Conservation (phyloP, 2,113 vertebrate genomes). For the Odocoileus hemionus region DNA sequence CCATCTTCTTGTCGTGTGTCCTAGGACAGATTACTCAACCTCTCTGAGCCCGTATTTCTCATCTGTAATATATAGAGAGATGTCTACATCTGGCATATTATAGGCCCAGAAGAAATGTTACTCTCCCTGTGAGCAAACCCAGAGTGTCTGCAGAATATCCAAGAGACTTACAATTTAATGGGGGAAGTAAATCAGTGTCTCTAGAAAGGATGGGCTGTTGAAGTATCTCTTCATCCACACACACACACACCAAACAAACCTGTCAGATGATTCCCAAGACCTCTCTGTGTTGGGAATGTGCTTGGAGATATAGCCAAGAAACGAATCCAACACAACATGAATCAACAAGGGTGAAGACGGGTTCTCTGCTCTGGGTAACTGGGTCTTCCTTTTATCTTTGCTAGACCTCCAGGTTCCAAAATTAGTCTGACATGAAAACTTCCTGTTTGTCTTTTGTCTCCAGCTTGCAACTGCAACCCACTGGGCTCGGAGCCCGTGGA, state of each 20-base stretch:
- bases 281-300: neutral
- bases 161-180: neutral
- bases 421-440: neutral
- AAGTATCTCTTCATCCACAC: neutral
- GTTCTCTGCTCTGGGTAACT: neutral
- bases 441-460: neutral
- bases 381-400: neutral
- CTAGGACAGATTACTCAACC: neutral
- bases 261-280: neutral
- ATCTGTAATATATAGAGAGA: neutral
- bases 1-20: neutral
- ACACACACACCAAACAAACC: neutral
- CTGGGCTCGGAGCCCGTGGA: conserved; percentile 76
- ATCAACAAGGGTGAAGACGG: neutral
- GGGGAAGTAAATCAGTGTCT: neutral
- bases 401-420: neutral
- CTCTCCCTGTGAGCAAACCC: neutral
- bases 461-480: conserved; percentile 87
- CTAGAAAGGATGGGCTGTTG: neutral
- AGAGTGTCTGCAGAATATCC: neutral
- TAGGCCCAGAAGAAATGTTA: neutral
- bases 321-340: neutral
- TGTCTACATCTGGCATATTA: neutral
- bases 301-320: neutral
- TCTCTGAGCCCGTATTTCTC: neutral